These are phyloP conservation scores for Callorhinus ursinus DNA, from an alignment of 2,113 vertebrate species.

Conservation along the genomic window DNA sequence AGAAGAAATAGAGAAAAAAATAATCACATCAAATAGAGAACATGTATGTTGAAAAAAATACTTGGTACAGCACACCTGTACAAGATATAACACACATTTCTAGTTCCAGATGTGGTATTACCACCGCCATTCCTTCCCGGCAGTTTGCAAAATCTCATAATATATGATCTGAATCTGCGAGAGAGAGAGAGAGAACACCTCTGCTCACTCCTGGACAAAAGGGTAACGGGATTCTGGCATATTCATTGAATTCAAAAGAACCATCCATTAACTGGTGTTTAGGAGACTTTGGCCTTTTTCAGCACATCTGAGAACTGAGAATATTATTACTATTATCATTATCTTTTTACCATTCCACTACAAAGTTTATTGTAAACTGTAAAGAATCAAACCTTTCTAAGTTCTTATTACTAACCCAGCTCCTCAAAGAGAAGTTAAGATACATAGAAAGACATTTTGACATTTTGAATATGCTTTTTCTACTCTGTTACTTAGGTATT, in stretches of 20 bases:
- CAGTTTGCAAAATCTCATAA: neutral
- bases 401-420: neutral
- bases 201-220: neutral
- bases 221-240: neutral
- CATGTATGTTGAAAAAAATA: neutral
- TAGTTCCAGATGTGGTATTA: neutral
- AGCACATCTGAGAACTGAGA: neutral
- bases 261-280: neutral
- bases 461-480: neutral
- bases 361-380: neutral
- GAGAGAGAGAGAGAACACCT: neutral
- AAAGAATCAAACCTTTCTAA: neutral
- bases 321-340: neutral
- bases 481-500: neutral
- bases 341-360: neutral
- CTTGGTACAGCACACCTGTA: neutral
- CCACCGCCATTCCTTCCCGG: neutral
- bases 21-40: neutral
- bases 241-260: neutral
- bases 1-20: slow-evolving; percentile 39
- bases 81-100: neutral
- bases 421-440: neutral
- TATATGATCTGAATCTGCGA: neutral
- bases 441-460: neutral
- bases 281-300: neutral